Conservation (phyloP, 2,113 vertebrate genomes). For the Colius striatus region DNA sequence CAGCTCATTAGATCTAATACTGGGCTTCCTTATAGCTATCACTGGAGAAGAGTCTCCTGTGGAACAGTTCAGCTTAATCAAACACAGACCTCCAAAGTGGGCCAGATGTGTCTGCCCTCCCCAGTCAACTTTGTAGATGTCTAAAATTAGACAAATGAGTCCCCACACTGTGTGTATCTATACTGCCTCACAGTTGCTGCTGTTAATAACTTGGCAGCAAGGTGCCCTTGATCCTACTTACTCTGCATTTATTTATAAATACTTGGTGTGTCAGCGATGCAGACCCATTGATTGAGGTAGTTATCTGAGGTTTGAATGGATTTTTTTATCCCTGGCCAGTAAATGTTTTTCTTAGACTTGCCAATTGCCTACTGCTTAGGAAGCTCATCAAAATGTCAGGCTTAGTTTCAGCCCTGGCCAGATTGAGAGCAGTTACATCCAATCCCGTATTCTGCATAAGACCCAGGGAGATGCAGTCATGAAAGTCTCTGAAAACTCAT, state of each 20-base stretch:
- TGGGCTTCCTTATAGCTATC: not conserved
- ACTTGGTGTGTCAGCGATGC: not conserved
- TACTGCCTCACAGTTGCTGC: not conserved
- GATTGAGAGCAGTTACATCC: not conserved
- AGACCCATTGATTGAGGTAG: constrained; percentile 3
- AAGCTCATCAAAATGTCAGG: constrained; percentile 40
- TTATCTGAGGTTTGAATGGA: constrained; percentile 31
- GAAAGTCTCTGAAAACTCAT: not conserved
- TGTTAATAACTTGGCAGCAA: constrained; percentile 45
- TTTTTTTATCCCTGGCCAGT: constrained; percentile 35
- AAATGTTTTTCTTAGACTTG: constrained; percentile 39
- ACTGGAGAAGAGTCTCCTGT: not conserved
- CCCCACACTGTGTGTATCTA: not conserved
- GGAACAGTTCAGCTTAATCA: constrained; percentile 42
- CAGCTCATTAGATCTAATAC: constrained; percentile 28
- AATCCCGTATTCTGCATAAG: not conserved
- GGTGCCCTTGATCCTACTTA: constrained; percentile 51
- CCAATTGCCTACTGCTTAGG: not conserved
- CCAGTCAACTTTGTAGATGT: not conserved
- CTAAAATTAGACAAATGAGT: constrained; percentile 10
- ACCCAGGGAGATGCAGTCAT: not conserved
- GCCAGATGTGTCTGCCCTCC: constrained; percentile 46
- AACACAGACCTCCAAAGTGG: not conserved
- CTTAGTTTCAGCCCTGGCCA: not conserved
- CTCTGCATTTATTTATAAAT: constrained; percentile 43